Percentiles rank a stretch among this genome's conserved stretches.
phyloP scores from a whole-genome alignment of 92 coral and sea anemone genomes.

The Scolanthus callimorphus region DNA sequence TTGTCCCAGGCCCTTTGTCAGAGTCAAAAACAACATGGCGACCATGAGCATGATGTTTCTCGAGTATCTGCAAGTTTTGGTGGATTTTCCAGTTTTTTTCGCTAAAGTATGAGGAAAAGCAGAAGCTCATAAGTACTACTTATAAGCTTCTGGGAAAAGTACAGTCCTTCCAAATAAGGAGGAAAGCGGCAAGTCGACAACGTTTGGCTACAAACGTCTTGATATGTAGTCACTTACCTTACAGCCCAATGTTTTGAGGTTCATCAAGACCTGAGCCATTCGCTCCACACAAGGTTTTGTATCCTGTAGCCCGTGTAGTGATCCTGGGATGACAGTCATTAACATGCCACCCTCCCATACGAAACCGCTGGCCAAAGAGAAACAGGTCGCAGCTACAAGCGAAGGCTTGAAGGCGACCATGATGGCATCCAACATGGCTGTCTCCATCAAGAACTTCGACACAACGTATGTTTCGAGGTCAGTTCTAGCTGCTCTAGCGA shows the following conservation, averaged over 20 bases:
- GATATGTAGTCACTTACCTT: too few relatives aligned
- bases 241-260: conserved; percentile 8
- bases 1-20: too few relatives aligned
- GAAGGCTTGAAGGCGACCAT: conserved; percentile 46
- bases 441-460: conserved; percentile 47
- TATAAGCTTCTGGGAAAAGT: too few relatives aligned
- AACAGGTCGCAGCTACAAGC: conserved; percentile 37
- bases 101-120: too few relatives aligned
- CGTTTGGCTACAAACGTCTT: too few relatives aligned
- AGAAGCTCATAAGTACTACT: too few relatives aligned
- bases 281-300: conserved; percentile 18
- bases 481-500: conserved; percentile 35
- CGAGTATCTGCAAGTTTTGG: too few relatives aligned
- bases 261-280: conserved; percentile 6
- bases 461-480: conserved; percentile 38
- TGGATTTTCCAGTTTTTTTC: too few relatives aligned
- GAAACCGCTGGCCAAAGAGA: conserved; percentile 47
- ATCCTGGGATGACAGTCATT: conserved; percentile 15
- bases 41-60: too few relatives aligned
- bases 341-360: conserved; percentile 23
- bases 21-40: too few relatives aligned
- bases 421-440: conserved; percentile 32
- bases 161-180: too few relatives aligned
- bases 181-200: too few relatives aligned
- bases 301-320: conserved; percentile 9